Percentiles rank a stretch among this genome's conserved stretches.
phyloP scores from a whole-genome alignment of 2,113 vertebrate species.

The Myrmecophaga tridactyla region DNA sequence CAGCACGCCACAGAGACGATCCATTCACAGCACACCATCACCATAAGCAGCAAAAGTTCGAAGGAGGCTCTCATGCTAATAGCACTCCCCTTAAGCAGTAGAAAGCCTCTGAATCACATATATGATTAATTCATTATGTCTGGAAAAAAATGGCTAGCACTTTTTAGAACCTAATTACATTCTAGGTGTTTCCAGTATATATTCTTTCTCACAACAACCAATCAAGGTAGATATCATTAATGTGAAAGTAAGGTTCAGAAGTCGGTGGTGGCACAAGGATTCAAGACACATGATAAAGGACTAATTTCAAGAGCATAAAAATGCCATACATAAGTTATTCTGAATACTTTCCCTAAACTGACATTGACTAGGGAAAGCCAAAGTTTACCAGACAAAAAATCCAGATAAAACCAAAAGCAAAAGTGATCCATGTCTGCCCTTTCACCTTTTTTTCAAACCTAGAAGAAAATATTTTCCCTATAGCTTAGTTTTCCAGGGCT shows the following conservation, averaged over 20 bases:
- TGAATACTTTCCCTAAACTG: not conserved
- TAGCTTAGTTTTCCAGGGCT: too few relatives aligned
- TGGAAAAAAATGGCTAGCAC: not conserved
- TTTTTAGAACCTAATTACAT: not conserved
- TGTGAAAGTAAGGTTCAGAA: not conserved
- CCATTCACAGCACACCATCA: not conserved
- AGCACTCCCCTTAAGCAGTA: not conserved
- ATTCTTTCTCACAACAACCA: not conserved
- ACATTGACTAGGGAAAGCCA: not conserved
- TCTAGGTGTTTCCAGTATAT: too few relatives aligned
- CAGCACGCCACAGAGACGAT: not conserved
- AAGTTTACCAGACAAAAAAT: not conserved
- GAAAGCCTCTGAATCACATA: not conserved
- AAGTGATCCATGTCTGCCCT: not conserved
- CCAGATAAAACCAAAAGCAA: not conserved
- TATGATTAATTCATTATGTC: not conserved
- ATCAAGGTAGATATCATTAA: not conserved
- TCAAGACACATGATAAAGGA: not conserved
- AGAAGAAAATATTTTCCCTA: not conserved
- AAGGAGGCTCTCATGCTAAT: rapidly evolving
- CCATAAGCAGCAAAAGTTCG: not conserved
- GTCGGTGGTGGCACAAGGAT: not conserved
- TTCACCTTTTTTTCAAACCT: too few relatives aligned
- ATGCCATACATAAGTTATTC: not conserved
- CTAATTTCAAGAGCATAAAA: not conserved